Conservation (phyloP, 2,797 vertebrate species). For the Emydoidea blandingii region DNA sequence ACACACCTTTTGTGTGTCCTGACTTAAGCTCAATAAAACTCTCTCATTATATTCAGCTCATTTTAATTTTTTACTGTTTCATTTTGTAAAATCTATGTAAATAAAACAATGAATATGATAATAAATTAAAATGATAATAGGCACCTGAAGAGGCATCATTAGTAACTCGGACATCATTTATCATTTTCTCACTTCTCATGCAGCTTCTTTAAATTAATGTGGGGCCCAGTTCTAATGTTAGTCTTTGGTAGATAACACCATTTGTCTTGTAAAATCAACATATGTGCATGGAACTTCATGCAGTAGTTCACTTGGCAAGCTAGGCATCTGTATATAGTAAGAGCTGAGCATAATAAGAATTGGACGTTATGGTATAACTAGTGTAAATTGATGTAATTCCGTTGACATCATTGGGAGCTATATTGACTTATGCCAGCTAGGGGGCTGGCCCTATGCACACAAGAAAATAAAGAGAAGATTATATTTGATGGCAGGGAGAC, state of each 20-base stretch:
- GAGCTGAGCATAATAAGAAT: background rate
- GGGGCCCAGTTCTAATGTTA: rapidly evolving
- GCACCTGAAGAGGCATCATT: background rate
- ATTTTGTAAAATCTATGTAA: background rate
- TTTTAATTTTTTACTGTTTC: background rate
- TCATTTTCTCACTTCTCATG: background rate
- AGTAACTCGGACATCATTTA: background rate
- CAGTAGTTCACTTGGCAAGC: background rate
- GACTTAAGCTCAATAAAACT: background rate
- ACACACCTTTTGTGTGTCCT: background rate
- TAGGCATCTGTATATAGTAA: background rate
- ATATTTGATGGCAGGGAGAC: background rate
- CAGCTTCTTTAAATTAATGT: background rate
- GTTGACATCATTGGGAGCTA: slow-evolving; percentile 9
- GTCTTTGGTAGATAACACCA: background rate
- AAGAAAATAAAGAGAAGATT: slow-evolving; percentile 1
- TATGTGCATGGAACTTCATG: background rate
- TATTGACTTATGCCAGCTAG: background rate
- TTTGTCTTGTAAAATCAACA: background rate
- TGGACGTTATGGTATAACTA: background rate
- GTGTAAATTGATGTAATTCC: background rate
- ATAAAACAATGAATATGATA: background rate
- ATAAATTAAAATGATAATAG: background rate
- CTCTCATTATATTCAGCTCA: background rate
- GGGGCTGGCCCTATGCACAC: background rate